Conservation (phyloP, 2,888 invertebrate genomes). For the Camptogramma bilineatum region DNA sequence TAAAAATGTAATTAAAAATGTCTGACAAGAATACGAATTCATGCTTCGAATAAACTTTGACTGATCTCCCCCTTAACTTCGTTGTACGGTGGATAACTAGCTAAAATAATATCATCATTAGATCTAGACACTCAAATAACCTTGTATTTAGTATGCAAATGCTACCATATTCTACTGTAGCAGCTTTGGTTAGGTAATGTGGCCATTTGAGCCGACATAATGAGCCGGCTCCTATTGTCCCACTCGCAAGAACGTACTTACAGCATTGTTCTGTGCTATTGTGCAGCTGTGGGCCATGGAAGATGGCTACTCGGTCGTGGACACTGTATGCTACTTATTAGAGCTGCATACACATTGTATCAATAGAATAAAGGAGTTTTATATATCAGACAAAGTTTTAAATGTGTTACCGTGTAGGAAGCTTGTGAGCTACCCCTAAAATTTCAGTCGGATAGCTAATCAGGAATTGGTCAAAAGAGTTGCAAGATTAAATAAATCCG, state of each 20-base stretch:
- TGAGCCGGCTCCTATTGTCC: slow-evolving; percentile 20
- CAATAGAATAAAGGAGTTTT: background rate
- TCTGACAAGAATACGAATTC: too few species aligned
- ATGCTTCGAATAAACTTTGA: too few species aligned
- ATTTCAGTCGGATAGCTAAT: too few species aligned
- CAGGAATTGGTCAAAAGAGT: too few species aligned
- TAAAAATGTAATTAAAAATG: too few species aligned
- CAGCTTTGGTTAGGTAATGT: background rate
- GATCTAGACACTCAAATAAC: background rate
- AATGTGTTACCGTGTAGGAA: too few species aligned
- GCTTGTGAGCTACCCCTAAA: too few species aligned
- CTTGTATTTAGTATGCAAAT: slow-evolving; percentile 17
- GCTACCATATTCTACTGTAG: background rate
- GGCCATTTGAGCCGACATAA: slow-evolving; percentile 21
- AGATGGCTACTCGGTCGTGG: slow-evolving; percentile 1
- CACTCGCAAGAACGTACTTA: slow-evolving; percentile 20
- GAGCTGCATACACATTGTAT: background rate
- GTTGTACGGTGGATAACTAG: too few species aligned
- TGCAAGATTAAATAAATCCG: too few species aligned
- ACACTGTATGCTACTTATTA: slow-evolving; percentile 4
- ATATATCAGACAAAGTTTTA: too few species aligned
- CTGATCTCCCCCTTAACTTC: too few species aligned
- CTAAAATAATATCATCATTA: background rate
- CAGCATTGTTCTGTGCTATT: slow-evolving; percentile 18
- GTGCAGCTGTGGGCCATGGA: slow-evolving; percentile 5